These are phyloP conservation scores for Nephila pilipes DNA, from an alignment of 1,140 invertebrate genomes.

Conservation along the genomic window DNA sequence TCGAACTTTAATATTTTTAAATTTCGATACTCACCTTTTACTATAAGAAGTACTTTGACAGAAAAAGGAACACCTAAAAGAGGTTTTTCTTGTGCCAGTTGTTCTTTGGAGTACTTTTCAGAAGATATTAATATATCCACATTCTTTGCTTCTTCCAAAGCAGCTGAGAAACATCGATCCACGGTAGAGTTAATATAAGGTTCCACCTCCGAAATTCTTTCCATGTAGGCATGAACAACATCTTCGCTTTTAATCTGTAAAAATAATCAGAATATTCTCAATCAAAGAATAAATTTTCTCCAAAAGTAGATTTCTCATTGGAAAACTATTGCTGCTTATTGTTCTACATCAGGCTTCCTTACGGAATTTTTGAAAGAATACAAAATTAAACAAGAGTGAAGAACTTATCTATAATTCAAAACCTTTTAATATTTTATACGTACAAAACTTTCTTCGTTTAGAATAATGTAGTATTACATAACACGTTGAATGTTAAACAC, in stretches of 20 bases:
- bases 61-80: constrained; percentile 79
- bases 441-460: no score
- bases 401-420: no score
- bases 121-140: constrained; percentile 78
- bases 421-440: no score
- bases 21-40: constrained; percentile 70
- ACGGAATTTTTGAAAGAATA: no score
- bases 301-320: no score
- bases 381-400: no score
- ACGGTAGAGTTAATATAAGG: constrained; percentile 82
- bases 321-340: no score
- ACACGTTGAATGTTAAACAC: no score
- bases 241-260: constrained; percentile 88
- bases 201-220: constrained; percentile 90
- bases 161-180: constrained; percentile 78
- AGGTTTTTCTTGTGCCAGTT: constrained; percentile 74
- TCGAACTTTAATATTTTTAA: no score
- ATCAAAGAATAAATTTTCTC: no score
- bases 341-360: no score
- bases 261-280: neutral
- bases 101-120: constrained; percentile 78
- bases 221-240: constrained; percentile 89
- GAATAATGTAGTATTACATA: no score
- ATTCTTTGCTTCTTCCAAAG: constrained; percentile 78
- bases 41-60: constrained; percentile 78